Percentiles rank a stretch among this genome's conserved stretches.
Evolutionary conservation across 35 echinoderm and acorn worm species (phyloP).

Genomic region (Eucidaris tribuloides): DNA sequence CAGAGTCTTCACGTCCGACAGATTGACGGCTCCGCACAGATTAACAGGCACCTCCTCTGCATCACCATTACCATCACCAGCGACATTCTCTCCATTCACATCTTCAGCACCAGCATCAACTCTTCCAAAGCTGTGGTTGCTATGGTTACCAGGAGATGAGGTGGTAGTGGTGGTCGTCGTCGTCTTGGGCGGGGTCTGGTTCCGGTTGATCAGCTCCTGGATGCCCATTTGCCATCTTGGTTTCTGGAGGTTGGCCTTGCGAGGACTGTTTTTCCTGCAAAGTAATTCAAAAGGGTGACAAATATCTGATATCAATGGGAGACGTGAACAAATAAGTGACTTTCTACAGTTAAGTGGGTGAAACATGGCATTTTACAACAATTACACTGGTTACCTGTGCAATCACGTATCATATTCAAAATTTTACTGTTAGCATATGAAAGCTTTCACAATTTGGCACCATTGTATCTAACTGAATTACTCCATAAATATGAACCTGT

Average conservation of each 20-base stretch:
- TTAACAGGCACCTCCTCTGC: constrained; percentile 23
- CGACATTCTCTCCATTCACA: background rate
- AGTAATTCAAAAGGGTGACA: no score
- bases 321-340: no score
- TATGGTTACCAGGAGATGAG: no score
- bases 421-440: no score
- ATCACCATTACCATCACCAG: background rate
- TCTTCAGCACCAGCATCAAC: background rate
- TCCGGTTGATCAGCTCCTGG: constrained; percentile 1
- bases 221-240: background rate
- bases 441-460: no score
- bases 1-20: constrained; percentile 77
- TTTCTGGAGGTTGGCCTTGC: background rate
- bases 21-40: constrained; percentile 72
- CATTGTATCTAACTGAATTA: no score
- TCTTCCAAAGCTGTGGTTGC: background rate
- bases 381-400: no score
- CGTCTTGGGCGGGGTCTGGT: background rate
- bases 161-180: no score
- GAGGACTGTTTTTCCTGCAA: constrained; percentile 10
- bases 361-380: no score
- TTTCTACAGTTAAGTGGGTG: background rate
- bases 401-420: no score
- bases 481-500: no score
- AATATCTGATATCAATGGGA: no score